These are phyloP conservation scores for Listronotus bonariensis DNA, from an alignment of 1,140 invertebrate genomes.

Conservation along the genomic window DNA sequence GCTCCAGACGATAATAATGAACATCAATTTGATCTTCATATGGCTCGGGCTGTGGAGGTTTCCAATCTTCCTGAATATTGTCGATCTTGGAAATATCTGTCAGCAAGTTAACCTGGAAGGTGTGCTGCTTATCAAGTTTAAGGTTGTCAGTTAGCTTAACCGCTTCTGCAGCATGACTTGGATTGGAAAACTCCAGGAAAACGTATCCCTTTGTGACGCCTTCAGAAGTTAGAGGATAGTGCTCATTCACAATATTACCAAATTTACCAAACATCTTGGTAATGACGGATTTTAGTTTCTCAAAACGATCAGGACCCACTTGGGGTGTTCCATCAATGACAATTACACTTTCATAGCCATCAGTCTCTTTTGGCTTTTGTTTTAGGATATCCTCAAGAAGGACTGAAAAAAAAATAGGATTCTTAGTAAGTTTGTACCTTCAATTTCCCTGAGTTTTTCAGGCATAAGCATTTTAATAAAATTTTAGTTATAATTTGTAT, in stretches of 20 bases:
- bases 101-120: slow-evolving; percentile 94
- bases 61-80: slow-evolving; percentile 91
- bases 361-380: slow-evolving; percentile 88
- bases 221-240: slow-evolving; percentile 84
- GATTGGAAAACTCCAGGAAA: slow-evolving; percentile 89
- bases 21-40: slow-evolving; percentile 90
- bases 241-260: slow-evolving; percentile 88
- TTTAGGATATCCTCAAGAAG: slow-evolving; percentile 84
- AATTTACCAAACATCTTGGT: slow-evolving; percentile 91
- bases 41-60: slow-evolving; percentile 82
- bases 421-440: too few relatives aligned
- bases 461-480: too few relatives aligned
- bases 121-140: slow-evolving; percentile 95
- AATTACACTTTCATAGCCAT: slow-evolving; percentile 94
- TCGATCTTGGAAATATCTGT: slow-evolving; percentile 91
- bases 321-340: slow-evolving; percentile 96
- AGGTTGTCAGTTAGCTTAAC: slow-evolving; percentile 88
- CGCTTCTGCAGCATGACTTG: slow-evolving; percentile 82
- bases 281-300: slow-evolving; percentile 92
- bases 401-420: slow-evolving; percentile 67
- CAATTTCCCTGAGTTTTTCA: too few relatives aligned
- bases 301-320: slow-evolving; percentile 87
- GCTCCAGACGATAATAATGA: slow-evolving; percentile 88
- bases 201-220: slow-evolving; percentile 92
- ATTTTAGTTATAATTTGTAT: too few relatives aligned